Evolutionary conservation across 2,797 vertebrate species (phyloP).

Genomic region (Malacoctenus gilli): DNA sequence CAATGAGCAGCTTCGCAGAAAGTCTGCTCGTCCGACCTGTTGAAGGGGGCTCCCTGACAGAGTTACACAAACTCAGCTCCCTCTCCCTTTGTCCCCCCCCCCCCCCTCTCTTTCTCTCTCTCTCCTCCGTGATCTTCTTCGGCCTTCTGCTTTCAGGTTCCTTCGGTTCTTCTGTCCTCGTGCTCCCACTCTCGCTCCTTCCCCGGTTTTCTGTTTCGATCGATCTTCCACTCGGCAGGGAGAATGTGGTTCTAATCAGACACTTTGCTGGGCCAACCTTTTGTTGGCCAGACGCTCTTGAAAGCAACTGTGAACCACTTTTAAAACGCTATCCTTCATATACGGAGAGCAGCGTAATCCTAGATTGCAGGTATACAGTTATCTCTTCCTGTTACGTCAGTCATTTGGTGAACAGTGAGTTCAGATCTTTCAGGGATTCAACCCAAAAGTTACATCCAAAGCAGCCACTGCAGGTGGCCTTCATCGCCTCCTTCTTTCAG

Average conservation of each 20-base stretch:
- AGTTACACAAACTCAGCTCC: slow-evolving; percentile 65
- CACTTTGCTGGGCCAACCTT: slow-evolving; percentile 56
- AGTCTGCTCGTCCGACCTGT: slow-evolving; percentile 79
- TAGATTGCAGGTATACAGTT: slow-evolving; percentile 5
- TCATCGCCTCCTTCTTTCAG: background rate
- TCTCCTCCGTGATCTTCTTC: slow-evolving; percentile 39
- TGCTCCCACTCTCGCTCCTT: slow-evolving; percentile 20
- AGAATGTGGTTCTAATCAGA: slow-evolving; percentile 73
- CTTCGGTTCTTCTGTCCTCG: slow-evolving; percentile 24
- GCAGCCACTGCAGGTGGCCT: background rate
- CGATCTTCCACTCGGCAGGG: slow-evolving; percentile 57
- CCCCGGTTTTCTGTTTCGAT: slow-evolving; percentile 34
- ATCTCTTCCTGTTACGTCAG: background rate
- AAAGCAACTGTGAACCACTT: slow-evolving; percentile 46
- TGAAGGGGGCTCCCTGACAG: slow-evolving; percentile 72
- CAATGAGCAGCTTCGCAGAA: slow-evolving; percentile 72
- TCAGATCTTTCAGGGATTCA: too few species aligned
- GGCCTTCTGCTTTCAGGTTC: slow-evolving; percentile 31
- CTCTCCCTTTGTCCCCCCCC: slow-evolving; percentile 33
- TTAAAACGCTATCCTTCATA: slow-evolving; percentile 22
- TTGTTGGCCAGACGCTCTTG: slow-evolving; percentile 49
- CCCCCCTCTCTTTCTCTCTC: slow-evolving; percentile 30
- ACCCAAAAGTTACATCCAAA: background rate
- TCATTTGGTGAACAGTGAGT: background rate
- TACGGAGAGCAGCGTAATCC: too few species aligned